Conservation (phyloP, 2,797 vertebrate genomes). For the Galagoides demidoff region DNA sequence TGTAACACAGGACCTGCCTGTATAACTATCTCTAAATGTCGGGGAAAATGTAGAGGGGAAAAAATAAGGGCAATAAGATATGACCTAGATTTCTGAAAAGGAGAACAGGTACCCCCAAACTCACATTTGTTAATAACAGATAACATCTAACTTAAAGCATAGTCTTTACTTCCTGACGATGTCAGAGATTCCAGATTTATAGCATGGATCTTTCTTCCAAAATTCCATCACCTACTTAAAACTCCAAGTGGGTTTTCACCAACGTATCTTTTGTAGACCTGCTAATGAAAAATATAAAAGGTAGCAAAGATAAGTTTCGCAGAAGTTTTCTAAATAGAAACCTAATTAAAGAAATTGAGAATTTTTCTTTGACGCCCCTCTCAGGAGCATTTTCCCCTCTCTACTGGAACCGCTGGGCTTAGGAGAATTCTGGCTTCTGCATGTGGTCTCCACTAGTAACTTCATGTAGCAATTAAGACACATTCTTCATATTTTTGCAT, state of each 20-base stretch:
- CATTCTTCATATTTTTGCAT: conserved; percentile 60
- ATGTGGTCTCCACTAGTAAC: not conserved
- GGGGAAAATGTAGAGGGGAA: not conserved
- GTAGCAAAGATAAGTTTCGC: not conserved
- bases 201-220: not conserved
- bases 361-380: not conserved
- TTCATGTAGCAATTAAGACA: conserved; percentile 42
- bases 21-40: not conserved
- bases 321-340: conserved; percentile 21
- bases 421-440: not conserved
- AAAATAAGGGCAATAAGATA: not conserved
- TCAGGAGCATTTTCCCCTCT: not conserved
- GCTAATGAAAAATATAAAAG: conserved; percentile 23
- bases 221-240: not conserved
- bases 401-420: not conserved
- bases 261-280: not conserved
- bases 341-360: conserved; percentile 19
- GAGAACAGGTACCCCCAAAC: not conserved
- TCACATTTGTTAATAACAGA: not conserved
- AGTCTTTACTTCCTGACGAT: not conserved
- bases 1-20: too few relatives aligned
- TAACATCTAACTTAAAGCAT: not conserved
- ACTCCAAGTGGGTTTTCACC: not conserved
- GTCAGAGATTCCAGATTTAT: not conserved
- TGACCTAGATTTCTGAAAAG: not conserved